Conservation (phyloP, 2,888 invertebrate genomes). For the Hirtodrosophila cameraria region DNA sequence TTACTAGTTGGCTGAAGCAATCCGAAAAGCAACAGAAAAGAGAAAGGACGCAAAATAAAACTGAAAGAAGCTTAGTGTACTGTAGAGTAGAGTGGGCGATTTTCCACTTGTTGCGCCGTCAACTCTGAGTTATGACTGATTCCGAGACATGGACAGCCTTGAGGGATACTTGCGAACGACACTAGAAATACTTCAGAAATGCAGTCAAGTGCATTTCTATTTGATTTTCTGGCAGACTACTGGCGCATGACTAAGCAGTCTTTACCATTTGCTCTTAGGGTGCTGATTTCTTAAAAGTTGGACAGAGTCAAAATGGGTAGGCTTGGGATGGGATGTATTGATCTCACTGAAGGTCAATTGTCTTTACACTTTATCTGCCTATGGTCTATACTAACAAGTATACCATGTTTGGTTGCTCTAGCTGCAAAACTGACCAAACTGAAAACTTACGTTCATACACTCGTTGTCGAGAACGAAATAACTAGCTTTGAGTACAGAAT, state of each 20-base stretch:
- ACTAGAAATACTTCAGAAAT: slow-evolving; percentile 52
- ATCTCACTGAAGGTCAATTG: too few species aligned
- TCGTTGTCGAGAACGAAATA: too few species aligned
- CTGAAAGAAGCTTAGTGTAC: slow-evolving; percentile 4
- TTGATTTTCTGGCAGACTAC: slow-evolving; percentile 38
- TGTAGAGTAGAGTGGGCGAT: slow-evolving; percentile 7
- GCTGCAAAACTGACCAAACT: too few species aligned
- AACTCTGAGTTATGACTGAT: slow-evolving; percentile 40
- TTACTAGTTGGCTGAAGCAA: slow-evolving; percentile 43
- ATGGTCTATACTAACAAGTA: too few species aligned
- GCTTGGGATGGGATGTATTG: too few species aligned
- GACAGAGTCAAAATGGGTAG: slow-evolving; percentile 44
- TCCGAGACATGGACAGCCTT: slow-evolving; percentile 25
- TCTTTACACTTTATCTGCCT: too few species aligned
- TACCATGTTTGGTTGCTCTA: too few species aligned
- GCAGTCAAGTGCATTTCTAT: slow-evolving; percentile 61
- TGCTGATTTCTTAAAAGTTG: slow-evolving; percentile 40
- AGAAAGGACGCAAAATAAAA: not conserved
- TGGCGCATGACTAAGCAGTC: slow-evolving; percentile 43
- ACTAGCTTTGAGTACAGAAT: too few species aligned
- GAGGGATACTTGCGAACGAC: slow-evolving; percentile 34
- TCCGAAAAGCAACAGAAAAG: slow-evolving; percentile 17
- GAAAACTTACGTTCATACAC: too few species aligned
- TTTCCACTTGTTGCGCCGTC: slow-evolving; percentile 47
- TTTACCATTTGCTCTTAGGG: slow-evolving; percentile 27